phyloP scores from a whole-genome alignment of 2,797 vertebrate species.

The Lagocephalus sceleratus region DNA sequence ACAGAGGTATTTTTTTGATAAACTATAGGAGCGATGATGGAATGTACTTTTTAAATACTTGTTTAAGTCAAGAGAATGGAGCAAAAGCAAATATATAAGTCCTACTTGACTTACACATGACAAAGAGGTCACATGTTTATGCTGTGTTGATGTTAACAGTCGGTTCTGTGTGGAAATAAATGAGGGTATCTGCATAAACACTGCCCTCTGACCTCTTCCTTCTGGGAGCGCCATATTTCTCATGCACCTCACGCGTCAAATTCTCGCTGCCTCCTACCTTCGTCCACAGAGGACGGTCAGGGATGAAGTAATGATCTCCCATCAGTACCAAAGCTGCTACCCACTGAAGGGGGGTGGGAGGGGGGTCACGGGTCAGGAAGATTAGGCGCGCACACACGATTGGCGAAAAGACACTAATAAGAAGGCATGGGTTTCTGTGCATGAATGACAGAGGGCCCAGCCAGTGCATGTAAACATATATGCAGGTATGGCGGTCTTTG shows the following conservation, averaged over 20 bases:
- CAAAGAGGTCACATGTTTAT: conserved; percentile 24
- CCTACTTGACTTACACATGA: conserved; percentile 8
- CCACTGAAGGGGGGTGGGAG: conserved; percentile 29
- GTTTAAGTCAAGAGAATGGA: neutral
- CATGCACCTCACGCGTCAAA: conserved; percentile 26
- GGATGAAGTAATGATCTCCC: conserved; percentile 61
- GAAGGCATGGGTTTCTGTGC: conserved; percentile 18
- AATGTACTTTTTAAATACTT: neutral
- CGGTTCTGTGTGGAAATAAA: conserved; percentile 24
- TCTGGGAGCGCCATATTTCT: conserved; percentile 16
- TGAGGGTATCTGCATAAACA: conserved; percentile 36
- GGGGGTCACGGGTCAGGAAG: conserved; percentile 66
- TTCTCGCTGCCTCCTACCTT: conserved; percentile 31
- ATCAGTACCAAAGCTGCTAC: conserved; percentile 35
- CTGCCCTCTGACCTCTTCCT: conserved; percentile 42
- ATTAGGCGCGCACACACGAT: conserved; percentile 48
- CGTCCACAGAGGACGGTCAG: conserved; percentile 30
- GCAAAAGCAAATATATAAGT: conserved; percentile 17
- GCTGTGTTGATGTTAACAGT: conserved; percentile 9
- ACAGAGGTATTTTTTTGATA: too few relatives aligned
- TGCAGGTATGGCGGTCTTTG: conserved; percentile 15
- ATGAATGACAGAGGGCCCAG: neutral
- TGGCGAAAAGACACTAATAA: conserved; percentile 65
- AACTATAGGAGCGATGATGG: neutral
- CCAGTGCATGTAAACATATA: conserved; percentile 10